Base-by-base conservation (phyloP, 2,113 vertebrate species). In the Meleagris gallopavo region DNA sequence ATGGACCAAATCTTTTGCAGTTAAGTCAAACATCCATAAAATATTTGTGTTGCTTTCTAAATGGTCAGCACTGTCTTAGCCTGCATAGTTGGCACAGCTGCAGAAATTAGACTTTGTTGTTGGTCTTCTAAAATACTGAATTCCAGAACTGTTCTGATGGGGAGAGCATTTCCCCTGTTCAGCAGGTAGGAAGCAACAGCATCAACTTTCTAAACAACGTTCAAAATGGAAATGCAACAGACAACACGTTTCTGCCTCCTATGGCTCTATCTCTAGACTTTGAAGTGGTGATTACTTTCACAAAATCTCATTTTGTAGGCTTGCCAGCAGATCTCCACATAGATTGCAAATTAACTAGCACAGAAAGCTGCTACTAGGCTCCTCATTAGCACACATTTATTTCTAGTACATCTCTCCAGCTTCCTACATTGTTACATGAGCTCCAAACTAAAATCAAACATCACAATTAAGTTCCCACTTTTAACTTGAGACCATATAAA, bases 331-430 rank as follows among this genome's bases (percentile, higher is more conserved):
- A 95, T 95, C 85, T 95, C 91, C 40, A 50, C 75, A 67, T 83
- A 93, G 95, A 94, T 60, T 95, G 89, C 85, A 94, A 95, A 93
- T 95, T 97, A 94, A 94, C 87, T 46, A 79, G 66, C 34, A 46
- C 19, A 74, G 89, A 95, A 93, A 94, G 67, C 75, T 91, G 69
- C 10, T 38, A n/a, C 67, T 60, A 38, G 25, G 25, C 60, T 81
- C 65, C 83, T 95, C 88, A 86, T 96, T 97, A 97, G 89, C 75
- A 89, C 83, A 86, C 40, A 79, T 57, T 24, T 54, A 74, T 93
- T 91, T 86, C 81, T 65, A 96, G 67, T 40, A 77, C 60, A 71
- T 74, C 43, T 95, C 72, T 91, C 55, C 87, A 81, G 69, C 88
- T 83, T 96, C 91, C 82, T 65, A 77, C 64, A 83, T 88, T 76